Percentiles rank a stretch among this genome's conserved stretches.
These are phyloP conservation scores for Ooceraea biroi DNA, from an alignment of 1,140 invertebrate species.

Conservation along the genomic window DNA sequence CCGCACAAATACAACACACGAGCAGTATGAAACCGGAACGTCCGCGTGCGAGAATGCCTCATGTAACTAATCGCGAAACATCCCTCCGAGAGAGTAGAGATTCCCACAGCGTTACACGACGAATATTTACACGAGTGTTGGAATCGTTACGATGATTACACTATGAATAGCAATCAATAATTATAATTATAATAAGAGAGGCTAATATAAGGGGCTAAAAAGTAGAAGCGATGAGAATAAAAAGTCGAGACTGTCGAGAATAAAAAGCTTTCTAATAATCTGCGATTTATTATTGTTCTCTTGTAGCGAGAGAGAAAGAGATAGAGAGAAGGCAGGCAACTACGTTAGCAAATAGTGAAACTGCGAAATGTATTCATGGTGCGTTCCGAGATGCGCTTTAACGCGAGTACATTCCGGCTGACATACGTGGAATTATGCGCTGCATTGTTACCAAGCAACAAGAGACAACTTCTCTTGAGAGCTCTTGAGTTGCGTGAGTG, in stretches of 20 bases:
- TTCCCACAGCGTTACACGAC: constrained; percentile 5
- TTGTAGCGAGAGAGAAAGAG: too few species aligned
- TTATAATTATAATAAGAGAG: too few species aligned
- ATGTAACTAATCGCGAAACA: constrained; percentile 55
- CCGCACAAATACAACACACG: not conserved
- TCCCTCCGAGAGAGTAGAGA: constrained; percentile 12
- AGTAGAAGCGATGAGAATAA: too few species aligned
- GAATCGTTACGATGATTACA: too few species aligned
- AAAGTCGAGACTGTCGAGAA: too few species aligned
- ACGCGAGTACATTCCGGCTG: constrained; percentile 22
- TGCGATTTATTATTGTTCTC: not conserved
- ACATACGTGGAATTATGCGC: constrained; percentile 37
- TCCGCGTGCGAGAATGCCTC: constrained; percentile 31
- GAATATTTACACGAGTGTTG: not conserved
- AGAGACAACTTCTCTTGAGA: constrained; percentile 40
- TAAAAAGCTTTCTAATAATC: too few species aligned
- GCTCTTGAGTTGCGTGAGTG: constrained; percentile 13
- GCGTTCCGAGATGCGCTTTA: constrained; percentile 35
- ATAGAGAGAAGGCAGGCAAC: too few species aligned
- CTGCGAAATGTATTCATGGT: not conserved
- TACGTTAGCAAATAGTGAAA: constrained; percentile 21
- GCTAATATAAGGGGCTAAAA: too few species aligned
- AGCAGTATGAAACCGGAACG: not conserved
- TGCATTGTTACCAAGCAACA: constrained; percentile 52
- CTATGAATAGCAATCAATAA: too few species aligned